Evolutionary conservation across 2,797 vertebrate genomes (phyloP).

Genomic region (Acrossocheilus wenchowensis): DNA sequence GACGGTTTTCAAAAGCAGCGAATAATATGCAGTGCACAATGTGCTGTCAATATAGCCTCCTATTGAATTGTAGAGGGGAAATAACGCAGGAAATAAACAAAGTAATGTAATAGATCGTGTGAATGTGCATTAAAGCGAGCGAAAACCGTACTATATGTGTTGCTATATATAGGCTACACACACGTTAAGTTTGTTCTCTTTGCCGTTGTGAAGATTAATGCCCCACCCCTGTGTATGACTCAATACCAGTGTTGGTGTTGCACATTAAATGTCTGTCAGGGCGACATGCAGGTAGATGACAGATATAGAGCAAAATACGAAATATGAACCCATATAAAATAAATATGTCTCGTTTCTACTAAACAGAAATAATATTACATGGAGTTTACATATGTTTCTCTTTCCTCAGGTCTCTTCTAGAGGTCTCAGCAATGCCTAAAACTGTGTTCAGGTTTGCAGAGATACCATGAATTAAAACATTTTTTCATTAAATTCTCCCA

Average conservation of each 20-base stretch:
- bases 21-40: neutral
- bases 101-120: neutral
- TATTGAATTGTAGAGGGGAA: neutral
- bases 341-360: neutral
- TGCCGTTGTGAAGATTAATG: constrained; percentile 10
- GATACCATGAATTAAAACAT: neutral
- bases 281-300: constrained; percentile 39
- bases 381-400: neutral
- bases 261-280: constrained; percentile 55
- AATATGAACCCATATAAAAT: neutral
- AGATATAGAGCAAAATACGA: neutral
- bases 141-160: neutral
- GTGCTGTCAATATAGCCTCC: neutral
- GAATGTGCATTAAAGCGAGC: neutral
- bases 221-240: constrained; percentile 62
- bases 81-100: neutral
- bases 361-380: neutral
- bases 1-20: neutral
- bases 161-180: neutral
- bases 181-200: neutral
- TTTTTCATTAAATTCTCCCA: neutral
- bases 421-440: neutral
- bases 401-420: no score
- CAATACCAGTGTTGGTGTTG: constrained; percentile 60
- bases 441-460: neutral